phyloP scores from a whole-genome alignment of 2,113 vertebrate species.

The Centropus unirufus region DNA sequence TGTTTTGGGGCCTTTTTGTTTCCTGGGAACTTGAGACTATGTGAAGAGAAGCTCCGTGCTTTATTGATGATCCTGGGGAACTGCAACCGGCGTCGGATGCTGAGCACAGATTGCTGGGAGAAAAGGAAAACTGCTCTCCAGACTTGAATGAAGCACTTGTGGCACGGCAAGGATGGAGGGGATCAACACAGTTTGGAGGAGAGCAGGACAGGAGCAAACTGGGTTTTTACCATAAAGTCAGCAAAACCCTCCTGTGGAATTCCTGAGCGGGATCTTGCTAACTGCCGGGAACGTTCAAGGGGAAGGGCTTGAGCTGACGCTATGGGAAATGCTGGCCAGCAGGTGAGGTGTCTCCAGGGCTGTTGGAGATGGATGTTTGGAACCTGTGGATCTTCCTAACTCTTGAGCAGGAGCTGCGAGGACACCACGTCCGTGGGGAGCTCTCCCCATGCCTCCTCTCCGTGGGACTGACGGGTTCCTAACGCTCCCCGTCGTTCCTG shows the following conservation, averaged over 20 bases:
- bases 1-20: not conserved
- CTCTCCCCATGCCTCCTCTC: not conserved
- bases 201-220: not conserved
- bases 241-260: not conserved
- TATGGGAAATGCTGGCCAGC: not conserved
- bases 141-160: not conserved
- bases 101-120: not conserved
- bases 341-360: not conserved
- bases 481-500: not conserved
- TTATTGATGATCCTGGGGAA: constrained; percentile 30
- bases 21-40: constrained; percentile 50
- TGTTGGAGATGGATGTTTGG: not conserved
- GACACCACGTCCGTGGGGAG: not conserved
- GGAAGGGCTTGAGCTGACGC: not conserved
- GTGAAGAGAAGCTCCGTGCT: constrained; percentile 61
- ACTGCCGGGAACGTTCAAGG: not conserved
- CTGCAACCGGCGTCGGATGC: not conserved
- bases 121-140: not conserved
- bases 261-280: not conserved
- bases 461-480: not conserved
- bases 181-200: not conserved
- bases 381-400: not conserved
- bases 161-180: not conserved
- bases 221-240: not conserved
- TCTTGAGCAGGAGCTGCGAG: not conserved